Percentiles rank a stretch among this genome's conserved stretches.
phyloP scores from a whole-genome alignment of 2,888 invertebrate genomes.

The Osmoderma eremita region DNA sequence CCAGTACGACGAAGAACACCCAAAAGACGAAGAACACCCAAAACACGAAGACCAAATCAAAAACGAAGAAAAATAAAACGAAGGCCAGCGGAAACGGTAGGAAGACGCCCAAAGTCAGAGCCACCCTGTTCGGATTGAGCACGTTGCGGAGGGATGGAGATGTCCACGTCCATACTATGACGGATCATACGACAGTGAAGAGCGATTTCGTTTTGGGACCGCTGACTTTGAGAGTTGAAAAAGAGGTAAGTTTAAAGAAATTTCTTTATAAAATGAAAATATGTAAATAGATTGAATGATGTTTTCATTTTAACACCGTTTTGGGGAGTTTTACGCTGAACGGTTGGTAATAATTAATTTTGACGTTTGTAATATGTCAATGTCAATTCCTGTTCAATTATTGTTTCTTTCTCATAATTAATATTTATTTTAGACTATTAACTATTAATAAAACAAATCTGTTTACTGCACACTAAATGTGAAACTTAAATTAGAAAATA shows the following conservation, averaged over 20 bases:
- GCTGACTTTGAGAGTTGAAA: conserved; percentile 80
- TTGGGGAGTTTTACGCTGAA: too few species aligned
- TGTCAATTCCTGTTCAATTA: too few species aligned
- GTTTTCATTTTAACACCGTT: too few species aligned
- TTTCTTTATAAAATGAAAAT: too few species aligned
- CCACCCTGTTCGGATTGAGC: conserved; percentile 83
- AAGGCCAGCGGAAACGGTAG: conserved; percentile 65
- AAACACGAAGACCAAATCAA: conserved; percentile 50
- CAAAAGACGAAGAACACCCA: conserved; percentile 55
- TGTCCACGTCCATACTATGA: conserved; percentile 81
- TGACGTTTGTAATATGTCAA: too few species aligned
- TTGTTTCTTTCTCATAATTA: too few species aligned
- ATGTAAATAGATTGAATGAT: too few species aligned
- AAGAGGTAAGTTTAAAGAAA: conserved; percentile 68
- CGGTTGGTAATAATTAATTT: too few species aligned
- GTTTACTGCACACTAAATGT: too few species aligned
- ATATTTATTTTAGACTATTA: too few species aligned
- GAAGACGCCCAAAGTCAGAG: conserved; percentile 74
- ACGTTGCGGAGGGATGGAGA: conserved; percentile 82
- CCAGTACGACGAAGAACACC: conserved; percentile 51
- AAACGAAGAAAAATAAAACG: conserved; percentile 60
- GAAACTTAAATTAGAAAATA: too few species aligned
- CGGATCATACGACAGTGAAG: conserved; percentile 83
- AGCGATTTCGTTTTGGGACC: conserved; percentile 86
- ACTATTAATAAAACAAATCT: too few species aligned